Evolutionary conservation across 2,888 invertebrate genomes (phyloP).

Genomic region (Crioceris asparagi): DNA sequence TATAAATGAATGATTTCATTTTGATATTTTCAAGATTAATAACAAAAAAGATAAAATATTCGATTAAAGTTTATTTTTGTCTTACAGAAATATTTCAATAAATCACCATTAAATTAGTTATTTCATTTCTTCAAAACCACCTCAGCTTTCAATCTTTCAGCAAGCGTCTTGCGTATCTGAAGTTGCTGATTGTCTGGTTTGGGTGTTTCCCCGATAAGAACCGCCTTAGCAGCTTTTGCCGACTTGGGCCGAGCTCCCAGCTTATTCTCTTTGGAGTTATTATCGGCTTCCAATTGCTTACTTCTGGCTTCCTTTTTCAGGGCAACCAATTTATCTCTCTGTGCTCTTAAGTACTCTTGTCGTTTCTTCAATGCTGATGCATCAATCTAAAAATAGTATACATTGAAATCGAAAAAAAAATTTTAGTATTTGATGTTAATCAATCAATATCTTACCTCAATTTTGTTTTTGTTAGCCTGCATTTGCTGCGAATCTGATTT

Average conservation of each 20-base stretch:
- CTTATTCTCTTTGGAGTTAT: conserved; percentile 14
- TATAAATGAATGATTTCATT: too few relatives aligned
- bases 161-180: conserved; percentile 72
- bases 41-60: too few relatives aligned
- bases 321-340: conserved; percentile 82
- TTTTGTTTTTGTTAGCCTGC: conserved; percentile 6
- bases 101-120: too few relatives aligned
- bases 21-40: too few relatives aligned
- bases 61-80: too few relatives aligned
- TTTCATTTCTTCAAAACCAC: conserved; percentile 52
- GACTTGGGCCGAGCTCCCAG: conserved; percentile 56
- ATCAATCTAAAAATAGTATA: conserved; percentile 37
- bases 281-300: conserved; percentile 52
- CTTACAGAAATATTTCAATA: too few relatives aligned
- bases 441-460: not conserved
- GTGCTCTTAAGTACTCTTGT: conserved; percentile 76
- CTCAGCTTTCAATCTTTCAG: conserved; percentile 74
- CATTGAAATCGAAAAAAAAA: not conserved
- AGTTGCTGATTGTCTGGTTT: conserved; percentile 47
- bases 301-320: conserved; percentile 82
- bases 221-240: conserved; percentile 61
- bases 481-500: conserved; percentile 2
- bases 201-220: conserved; percentile 43
- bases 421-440: not conserved
- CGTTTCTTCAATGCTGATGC: conserved; percentile 61